Base-by-base conservation (phyloP, 92 coral and sea anemone genomes). In the Chrysogorgia sp. region DNA sequence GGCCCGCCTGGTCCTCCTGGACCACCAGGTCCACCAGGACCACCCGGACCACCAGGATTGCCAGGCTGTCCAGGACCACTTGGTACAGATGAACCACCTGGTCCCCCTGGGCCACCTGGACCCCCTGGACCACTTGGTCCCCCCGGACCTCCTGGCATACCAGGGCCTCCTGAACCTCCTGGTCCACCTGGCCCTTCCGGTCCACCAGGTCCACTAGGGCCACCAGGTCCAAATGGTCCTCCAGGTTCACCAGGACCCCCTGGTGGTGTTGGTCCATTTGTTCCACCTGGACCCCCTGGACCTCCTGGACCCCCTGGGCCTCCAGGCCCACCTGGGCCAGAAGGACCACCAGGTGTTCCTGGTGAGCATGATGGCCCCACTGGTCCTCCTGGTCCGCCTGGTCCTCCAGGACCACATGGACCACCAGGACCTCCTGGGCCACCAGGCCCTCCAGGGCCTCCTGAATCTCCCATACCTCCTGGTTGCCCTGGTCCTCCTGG, bases 161-260 rank as follows among this genome's bases (percentile, higher is more conserved):
- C 59, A 61, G 79, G 71, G 8, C 77, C 75, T 28, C 65, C 79
- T 25, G 19, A 25, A 53, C 62, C 58, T 0, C 52, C 62, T 34
- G 71, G 58, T 8, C 71, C 72, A 3, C 75, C 52, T 52, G 83
- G 53, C 4, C 74, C 63, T 47, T 2, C 21, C 14, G 50, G 49
- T 1, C 74, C 63, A 13, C 76, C 53, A 19, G 75, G 63, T 9
- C 50, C 74, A 33, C 75, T 35, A 6, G 66, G 35, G 34, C 96
- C 96, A 34, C 96, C 96, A 1, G 96, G 92, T 0, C 97, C 97
- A 45, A 90, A 90, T 56, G 93, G 93, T 9, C 93, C 93, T 30
- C 90, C 92, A 20, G 93, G 85, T 0, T 87, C 83, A 7, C 72
- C 72, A 12, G 71, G 90, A 1, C 86, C 86, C 2, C 90, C 90